These are phyloP conservation scores for Drosophila monieri DNA, from an alignment of 2,888 invertebrate species.

Conservation along the genomic window DNA sequence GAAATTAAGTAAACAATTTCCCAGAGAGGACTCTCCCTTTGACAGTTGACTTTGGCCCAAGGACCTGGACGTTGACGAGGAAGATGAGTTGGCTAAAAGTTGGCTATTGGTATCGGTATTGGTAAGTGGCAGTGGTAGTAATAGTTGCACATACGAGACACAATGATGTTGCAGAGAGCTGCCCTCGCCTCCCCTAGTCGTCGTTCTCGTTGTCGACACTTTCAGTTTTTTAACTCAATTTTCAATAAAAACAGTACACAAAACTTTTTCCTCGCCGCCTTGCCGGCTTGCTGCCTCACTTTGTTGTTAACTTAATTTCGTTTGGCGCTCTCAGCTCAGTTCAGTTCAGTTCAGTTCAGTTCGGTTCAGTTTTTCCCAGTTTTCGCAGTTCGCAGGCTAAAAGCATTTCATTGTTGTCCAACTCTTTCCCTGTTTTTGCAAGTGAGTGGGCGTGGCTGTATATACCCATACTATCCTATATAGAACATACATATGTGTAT, in stretches of 20 bases:
- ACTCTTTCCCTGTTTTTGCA: slow-evolving; percentile 51
- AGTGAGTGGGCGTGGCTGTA: slow-evolving; percentile 56
- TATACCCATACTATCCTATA: background rate
- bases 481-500: background rate
- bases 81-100: slow-evolving; percentile 28
- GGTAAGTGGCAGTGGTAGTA: slow-evolving; percentile 3
- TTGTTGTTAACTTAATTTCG: slow-evolving; percentile 77
- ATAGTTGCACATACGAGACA: slow-evolving; percentile 48
- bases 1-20: background rate
- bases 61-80: background rate
- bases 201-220: slow-evolving; percentile 58
- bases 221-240: slow-evolving; percentile 78
- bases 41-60: slow-evolving; percentile 13
- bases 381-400: slow-evolving; percentile 63
- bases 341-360: slow-evolving; percentile 28
- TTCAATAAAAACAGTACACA: slow-evolving; percentile 75
- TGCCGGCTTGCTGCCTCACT: slow-evolving; percentile 27
- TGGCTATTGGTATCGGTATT: background rate
- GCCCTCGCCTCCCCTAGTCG: no score
- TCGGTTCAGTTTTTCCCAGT: slow-evolving; percentile 15
- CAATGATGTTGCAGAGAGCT: slow-evolving; percentile 6
- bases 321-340: slow-evolving; percentile 41
- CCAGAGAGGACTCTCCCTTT: background rate
- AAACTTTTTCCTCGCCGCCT: slow-evolving; percentile 57
- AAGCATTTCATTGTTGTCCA: slow-evolving; percentile 79